Conservation (phyloP, 2,888 invertebrate genomes). For the Tolmerus cingulatus region DNA sequence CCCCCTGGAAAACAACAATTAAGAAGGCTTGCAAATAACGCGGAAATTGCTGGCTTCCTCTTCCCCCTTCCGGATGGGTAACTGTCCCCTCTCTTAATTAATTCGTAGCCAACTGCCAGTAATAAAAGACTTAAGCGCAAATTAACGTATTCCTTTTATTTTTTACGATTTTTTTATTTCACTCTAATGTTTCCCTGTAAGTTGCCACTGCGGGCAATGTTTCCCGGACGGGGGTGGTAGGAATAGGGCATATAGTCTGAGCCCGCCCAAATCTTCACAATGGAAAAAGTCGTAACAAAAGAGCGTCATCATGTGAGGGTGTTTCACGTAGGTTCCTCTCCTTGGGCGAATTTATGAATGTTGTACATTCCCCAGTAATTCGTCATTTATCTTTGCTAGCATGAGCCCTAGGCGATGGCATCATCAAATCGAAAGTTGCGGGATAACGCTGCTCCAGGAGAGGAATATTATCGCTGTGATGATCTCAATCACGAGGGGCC, state of each 20-base stretch:
- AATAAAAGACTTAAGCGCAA: background rate
- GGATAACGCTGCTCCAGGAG: conserved; percentile 1
- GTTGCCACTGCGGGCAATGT: background rate
- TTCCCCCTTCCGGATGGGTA: background rate
- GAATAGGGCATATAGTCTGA: background rate
- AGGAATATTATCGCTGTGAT: conserved; percentile 33
- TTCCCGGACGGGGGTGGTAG: background rate
- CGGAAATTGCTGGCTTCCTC: background rate
- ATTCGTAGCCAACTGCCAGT: background rate
- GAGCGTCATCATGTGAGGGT: background rate
- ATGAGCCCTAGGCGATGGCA: conserved; percentile 25
- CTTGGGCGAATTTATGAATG: conserved; percentile 5
- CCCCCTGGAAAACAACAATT: background rate
- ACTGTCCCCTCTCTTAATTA: background rate
- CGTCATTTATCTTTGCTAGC: conserved; percentile 33
- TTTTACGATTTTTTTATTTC: background rate
- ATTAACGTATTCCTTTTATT: background rate
- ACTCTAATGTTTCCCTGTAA: background rate
- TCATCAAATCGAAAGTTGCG: conserved; percentile 34
- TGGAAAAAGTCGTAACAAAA: background rate
- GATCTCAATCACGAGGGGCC: conserved; percentile 39
- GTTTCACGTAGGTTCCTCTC: background rate
- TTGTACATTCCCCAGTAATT: conserved; percentile 23
- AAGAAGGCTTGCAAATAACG: background rate
- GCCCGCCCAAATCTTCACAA: background rate